These are phyloP conservation scores for Gasterosteus aculeatus DNA, from an alignment of 2,113 vertebrate species.

Conservation along the genomic window DNA sequence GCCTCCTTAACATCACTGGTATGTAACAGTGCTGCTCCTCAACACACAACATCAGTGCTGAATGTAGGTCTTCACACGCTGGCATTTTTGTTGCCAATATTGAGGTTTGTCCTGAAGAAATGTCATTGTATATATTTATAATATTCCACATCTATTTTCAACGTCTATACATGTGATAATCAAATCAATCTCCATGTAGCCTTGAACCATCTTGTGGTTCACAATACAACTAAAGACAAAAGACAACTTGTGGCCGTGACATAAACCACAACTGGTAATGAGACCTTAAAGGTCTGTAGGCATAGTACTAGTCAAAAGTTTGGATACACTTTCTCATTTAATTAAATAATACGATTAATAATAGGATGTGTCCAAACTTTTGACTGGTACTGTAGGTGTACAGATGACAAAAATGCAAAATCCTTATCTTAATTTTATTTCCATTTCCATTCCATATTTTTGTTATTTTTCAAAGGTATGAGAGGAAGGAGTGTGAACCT, in stretches of 20 bases:
- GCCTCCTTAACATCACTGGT: slow-evolving; percentile 92
- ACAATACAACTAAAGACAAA: not conserved
- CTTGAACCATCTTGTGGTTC: not conserved
- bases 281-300: not conserved
- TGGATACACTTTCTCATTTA: no score
- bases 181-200: not conserved
- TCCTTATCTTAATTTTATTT: not conserved
- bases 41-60: not conserved
- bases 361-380: no score
- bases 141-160: no score
- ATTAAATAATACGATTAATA: no score
- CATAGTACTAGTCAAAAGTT: not conserved
- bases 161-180: no score
- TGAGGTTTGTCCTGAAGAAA: no score
- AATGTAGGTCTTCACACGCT: not conserved
- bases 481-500: not conserved
- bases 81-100: no score
- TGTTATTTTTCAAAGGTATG: not conserved
- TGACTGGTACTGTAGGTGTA: no score
- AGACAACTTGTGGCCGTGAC: not conserved
- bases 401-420: not conserved
- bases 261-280: not conserved
- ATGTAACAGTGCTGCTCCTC: slow-evolving; percentile 30
- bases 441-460: no score
- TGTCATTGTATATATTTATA: no score